phyloP scores from a whole-genome alignment of 2,113 vertebrate genomes.

The Tiliqua scincoides region DNA sequence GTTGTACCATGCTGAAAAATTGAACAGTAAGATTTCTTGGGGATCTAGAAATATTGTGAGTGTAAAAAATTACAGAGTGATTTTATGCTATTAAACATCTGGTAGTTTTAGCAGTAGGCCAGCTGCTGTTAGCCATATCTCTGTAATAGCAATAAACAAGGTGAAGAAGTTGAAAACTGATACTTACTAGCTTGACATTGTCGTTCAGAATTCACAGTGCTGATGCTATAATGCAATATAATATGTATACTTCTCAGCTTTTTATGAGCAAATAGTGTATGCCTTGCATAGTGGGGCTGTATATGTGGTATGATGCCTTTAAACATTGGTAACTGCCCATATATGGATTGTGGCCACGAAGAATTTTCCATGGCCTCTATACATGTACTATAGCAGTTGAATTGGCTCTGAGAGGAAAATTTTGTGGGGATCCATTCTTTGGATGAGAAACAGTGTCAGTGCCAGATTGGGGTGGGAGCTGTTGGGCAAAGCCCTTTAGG shows the following conservation, averaged over 20 bases:
- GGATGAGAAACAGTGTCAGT: background rate
- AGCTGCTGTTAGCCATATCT: background rate
- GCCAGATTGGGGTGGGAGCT: too few relatives aligned
- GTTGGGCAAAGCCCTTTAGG: too few relatives aligned
- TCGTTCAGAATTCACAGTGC: background rate
- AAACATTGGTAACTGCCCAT: background rate
- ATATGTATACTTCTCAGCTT: background rate
- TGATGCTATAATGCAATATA: background rate
- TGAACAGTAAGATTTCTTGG: background rate
- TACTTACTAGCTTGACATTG: background rate
- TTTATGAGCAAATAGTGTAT: background rate
- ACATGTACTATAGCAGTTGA: too few relatives aligned
- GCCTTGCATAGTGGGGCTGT: background rate
- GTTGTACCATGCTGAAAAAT: background rate
- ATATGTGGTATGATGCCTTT: too few relatives aligned
- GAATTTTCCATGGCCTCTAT: background rate
- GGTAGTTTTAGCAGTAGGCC: background rate
- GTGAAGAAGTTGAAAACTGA: background rate
- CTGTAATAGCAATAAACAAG: background rate
- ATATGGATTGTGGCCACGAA: background rate
- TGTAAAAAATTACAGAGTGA: background rate
- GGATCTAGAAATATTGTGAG: background rate
- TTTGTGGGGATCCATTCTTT: background rate
- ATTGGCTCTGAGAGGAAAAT: background rate
- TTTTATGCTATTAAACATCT: rapidly evolving